Evolutionary conservation across 2,113 vertebrate species (phyloP).

Genomic region (Cacatua alba): DNA sequence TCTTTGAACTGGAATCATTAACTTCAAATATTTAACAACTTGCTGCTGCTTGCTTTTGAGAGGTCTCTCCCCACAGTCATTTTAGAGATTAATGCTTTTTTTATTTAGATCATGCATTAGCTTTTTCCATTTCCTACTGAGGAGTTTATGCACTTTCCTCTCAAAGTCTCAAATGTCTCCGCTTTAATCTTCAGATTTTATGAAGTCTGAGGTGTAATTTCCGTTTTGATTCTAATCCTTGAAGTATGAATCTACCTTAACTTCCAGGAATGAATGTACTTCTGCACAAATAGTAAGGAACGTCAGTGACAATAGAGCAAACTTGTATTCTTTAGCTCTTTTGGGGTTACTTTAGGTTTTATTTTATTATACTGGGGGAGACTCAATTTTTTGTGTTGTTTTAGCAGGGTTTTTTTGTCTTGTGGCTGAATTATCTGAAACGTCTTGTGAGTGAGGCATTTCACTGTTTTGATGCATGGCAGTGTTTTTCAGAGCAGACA

Average conservation of each 20-base stretch:
- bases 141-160: not conserved
- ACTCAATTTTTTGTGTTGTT: not conserved
- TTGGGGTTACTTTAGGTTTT: not conserved
- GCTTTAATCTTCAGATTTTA: not conserved
- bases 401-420: not conserved
- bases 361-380: not conserved
- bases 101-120: slow-evolving; percentile 28
- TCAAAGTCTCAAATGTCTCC: not conserved
- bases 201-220: slow-evolving; percentile 4
- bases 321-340: not conserved
- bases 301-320: not conserved
- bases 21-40: slow-evolving; percentile 23
- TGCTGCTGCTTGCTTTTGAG: slow-evolving; percentile 29
- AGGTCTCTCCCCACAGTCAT: not conserved
- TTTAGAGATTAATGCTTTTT: slow-evolving; percentile 9
- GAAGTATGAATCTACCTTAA: not conserved
- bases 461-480: not conserved
- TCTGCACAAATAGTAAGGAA: not conserved
- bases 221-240: slow-evolving; percentile 24
- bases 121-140: not conserved
- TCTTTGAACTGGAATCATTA: slow-evolving; percentile 34
- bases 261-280: not conserved
- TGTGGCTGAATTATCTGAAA: not conserved
- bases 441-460: not conserved
- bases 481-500: not conserved